Evolutionary conservation across 1,140 invertebrate genomes (phyloP), one percentile per base, ranked within the genome.

Genomic region (Ephestia elutella): DNA sequence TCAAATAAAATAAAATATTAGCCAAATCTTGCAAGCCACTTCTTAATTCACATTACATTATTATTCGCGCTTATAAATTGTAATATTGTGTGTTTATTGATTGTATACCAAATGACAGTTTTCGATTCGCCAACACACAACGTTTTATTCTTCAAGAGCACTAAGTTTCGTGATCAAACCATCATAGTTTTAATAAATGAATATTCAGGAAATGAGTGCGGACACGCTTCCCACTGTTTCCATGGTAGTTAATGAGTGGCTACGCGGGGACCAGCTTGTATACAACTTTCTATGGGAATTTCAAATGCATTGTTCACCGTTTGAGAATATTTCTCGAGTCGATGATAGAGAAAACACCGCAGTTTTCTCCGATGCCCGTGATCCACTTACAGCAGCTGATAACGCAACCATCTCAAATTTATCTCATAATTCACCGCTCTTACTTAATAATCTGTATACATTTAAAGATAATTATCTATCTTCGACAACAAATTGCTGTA

Each of bases 201-300:
- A 25, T 25, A 51, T 51, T 51, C 19, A 51, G 19, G 49, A 13
- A n/a, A 51, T 8, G 13, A 25, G 49, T 49, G 19, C 49, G 49
- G 15, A 19, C 19, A 49, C 49, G 19, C 5, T 10, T 49, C 32
- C 9, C 32, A 35, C 21, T 58, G 49, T 58, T 55, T 54, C 51
- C 58, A 60, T 49, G 58, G 35, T 54, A 59, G 25, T 50, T 35
- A 44, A 51, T 28, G 20, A 25, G 20, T 44, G 32, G 30, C 56
- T 32, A 55, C 54, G 49, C 48, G 56, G 53, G 57, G 60, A 56
- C 54, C 50, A 57, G 49, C 19, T 64, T 79, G 73, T 79, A 76
- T 77, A 79, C 69, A 73, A 75, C 72, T 79, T 76, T 79, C 76
- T 68, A 79, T 77, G 76, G 72, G 74, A 79, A 77, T 64, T 70